A percentile compares a stretch with the other conserved stretches of the same genome.
Evolutionary conservation across 2,888 invertebrate species (phyloP).

Genomic region (Acrocyrtus sp.): DNA sequence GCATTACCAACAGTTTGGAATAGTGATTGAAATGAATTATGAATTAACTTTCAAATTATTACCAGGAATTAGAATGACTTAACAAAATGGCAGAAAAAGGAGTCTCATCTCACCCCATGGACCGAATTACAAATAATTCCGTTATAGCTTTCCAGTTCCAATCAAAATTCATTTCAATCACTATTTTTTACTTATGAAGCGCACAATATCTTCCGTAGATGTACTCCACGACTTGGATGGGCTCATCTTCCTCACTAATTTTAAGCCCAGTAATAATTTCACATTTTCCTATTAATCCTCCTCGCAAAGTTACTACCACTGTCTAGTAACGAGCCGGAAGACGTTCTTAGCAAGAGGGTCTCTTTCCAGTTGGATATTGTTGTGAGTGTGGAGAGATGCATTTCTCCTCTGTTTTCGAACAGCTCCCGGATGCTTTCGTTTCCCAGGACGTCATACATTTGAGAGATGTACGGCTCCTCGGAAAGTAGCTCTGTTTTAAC

Average conservation of each 20-base stretch:
- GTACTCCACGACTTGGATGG: neutral
- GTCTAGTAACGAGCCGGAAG: neutral
- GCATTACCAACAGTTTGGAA: neutral
- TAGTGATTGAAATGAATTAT: neutral
- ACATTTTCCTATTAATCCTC: neutral
- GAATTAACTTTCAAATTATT: too few relatives aligned
- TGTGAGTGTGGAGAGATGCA: neutral
- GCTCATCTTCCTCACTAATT: neutral
- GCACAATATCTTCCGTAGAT: slow-evolving; percentile 3
- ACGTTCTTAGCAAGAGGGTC: too few relatives aligned
- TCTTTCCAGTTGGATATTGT: neutral
- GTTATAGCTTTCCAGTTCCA: too few relatives aligned
- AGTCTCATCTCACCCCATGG: neutral
- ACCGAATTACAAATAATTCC: neutral
- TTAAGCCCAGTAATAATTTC: neutral
- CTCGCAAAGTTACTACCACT: neutral
- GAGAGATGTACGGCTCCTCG: slow-evolving; percentile 11
- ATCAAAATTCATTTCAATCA: too few relatives aligned
- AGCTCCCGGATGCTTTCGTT: slow-evolving; percentile 1
- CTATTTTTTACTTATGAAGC: neutral
- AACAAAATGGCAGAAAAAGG: too few relatives aligned
- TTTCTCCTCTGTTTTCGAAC: neutral
- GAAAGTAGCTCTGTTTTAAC: slow-evolving; percentile 14
- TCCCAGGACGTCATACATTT: slow-evolving; percentile 19
- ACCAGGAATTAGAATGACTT: too few relatives aligned